These are phyloP conservation scores for Polydrusus tereticollis DNA, from an alignment of 2,888 invertebrate species.

Conservation along the genomic window DNA sequence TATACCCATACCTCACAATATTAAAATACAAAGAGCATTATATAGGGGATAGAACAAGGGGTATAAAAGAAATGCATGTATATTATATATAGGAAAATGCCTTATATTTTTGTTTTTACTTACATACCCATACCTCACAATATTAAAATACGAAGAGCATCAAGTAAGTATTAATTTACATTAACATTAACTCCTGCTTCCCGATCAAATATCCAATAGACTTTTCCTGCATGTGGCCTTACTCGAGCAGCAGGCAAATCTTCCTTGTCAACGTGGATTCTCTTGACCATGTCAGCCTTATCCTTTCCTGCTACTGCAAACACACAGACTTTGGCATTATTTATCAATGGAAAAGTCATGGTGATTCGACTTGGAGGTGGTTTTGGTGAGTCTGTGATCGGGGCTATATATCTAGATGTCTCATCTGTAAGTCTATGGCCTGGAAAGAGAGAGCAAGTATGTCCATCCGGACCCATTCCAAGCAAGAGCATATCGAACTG, in stretches of 20 bases:
- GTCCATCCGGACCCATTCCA: constrained; percentile 98
- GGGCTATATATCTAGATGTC: constrained; percentile 77
- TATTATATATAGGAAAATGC: too few relatives aligned
- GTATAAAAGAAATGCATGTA: too few relatives aligned
- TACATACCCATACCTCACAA: too few relatives aligned
- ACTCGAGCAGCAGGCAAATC: constrained; percentile 84
- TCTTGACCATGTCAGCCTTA: constrained; percentile 92
- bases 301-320: constrained; percentile 88
- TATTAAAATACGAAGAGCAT: too few relatives aligned
- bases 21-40: too few relatives aligned
- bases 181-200: constrained; percentile 66
- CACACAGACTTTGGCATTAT: constrained; percentile 84
- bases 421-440: constrained; percentile 69
- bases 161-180: constrained; percentile 7
- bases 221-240: constrained; percentile 75
- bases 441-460: constrained; percentile 97
- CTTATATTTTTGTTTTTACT: too few relatives aligned
- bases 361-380: constrained; percentile 93
- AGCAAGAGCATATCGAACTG: constrained; percentile 90
- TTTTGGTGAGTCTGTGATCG: constrained; percentile 95
- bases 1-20: too few relatives aligned
- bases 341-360: constrained; percentile 90
- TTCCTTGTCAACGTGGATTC: constrained; percentile 82
- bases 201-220: constrained; percentile 76
- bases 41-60: too few relatives aligned